Evolutionary conservation across 2,797 vertebrate species (phyloP), one percentile per base, ranked within the genome.

Genomic region (Nyctibius grandis): DNA sequence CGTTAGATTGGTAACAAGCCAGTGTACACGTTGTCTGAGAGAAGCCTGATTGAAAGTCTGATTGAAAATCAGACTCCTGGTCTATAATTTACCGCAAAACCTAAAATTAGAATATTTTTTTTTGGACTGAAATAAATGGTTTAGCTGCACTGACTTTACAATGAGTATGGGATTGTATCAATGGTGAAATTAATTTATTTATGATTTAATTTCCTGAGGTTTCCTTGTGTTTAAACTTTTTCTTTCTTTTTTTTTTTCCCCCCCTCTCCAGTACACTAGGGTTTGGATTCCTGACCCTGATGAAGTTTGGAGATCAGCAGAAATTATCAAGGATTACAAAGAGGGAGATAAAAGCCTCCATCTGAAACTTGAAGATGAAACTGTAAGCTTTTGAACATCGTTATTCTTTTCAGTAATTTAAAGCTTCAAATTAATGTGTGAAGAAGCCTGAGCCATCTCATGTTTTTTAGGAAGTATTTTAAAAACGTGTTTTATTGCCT

Each of bases 221-320:
- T 77, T 60, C 4, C 3, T 42, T 12, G 0, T 22, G 9, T 50
- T 81, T 47, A 74, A 95, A 36, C 21, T 65, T 38, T 36, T 40
- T 33, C 23, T 67, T 73, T 78, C 11, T 51, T 45, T 72, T 31
- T 26, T 18, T 20, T 6, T 40, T 80, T 40, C 50, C 47, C 81
- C 40, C 29, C 42, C 76, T 89, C 96, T 95, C 9, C 97, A 99
- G 99, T 98, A 97, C 93, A 99, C 99, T 2, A 98, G 98, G 96
- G 99, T 99, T 91, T 99, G 99, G 99, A 99, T 99, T 97, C 98
- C 99, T 23, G 99, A 99, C 95, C 97, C 98, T 0, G 98, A 99
- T 2, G 98, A 99, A 22, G 99, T 99, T 33, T 99, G 99, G 99
- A 98, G 89, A 89, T 98, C 98, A 0, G 99, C 99, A 20, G 99